phyloP scores from a whole-genome alignment of 1,140 invertebrate genomes.

The Cataglyphis hispanica region DNA sequence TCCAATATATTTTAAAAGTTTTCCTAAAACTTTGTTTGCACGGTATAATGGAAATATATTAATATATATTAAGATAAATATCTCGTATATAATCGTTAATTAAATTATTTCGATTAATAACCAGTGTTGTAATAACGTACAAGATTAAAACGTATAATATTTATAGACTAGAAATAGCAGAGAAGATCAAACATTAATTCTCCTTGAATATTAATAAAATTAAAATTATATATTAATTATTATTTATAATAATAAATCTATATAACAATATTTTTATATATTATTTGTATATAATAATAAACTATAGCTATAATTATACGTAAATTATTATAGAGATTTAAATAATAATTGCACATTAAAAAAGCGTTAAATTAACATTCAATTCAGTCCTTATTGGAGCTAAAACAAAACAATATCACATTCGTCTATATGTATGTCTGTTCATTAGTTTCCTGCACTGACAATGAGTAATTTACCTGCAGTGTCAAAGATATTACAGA shows the following conservation, averaged over 20 bases:
- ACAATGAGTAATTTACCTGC: slow-evolving; percentile 28
- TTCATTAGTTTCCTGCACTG: neutral
- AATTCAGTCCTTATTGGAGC: neutral
- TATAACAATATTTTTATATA: neutral
- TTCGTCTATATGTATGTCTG: neutral
- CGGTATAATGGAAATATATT: neutral
- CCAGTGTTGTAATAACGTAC: neutral
- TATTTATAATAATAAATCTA: neutral
- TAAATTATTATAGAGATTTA: neutral
- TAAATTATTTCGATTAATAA: slow-evolving; percentile 26
- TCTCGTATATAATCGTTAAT: neutral
- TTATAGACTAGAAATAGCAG: neutral
- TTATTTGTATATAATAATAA: too few relatives aligned
- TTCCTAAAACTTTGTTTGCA: neutral
- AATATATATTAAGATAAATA: neutral
- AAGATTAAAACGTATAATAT: slow-evolving; percentile 2
- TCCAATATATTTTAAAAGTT: neutral
- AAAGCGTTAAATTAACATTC: neutral
- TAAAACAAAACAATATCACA: slow-evolving; percentile 18
- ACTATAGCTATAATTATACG: neutral
- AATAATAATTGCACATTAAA: neutral
- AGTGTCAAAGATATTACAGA: slow-evolving; percentile 49
- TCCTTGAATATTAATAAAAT: neutral
- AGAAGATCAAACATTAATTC: neutral
- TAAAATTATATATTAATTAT: neutral